phyloP scores from a whole-genome alignment of 2,113 vertebrate species.

The Tragelaphus buxtoni region DNA sequence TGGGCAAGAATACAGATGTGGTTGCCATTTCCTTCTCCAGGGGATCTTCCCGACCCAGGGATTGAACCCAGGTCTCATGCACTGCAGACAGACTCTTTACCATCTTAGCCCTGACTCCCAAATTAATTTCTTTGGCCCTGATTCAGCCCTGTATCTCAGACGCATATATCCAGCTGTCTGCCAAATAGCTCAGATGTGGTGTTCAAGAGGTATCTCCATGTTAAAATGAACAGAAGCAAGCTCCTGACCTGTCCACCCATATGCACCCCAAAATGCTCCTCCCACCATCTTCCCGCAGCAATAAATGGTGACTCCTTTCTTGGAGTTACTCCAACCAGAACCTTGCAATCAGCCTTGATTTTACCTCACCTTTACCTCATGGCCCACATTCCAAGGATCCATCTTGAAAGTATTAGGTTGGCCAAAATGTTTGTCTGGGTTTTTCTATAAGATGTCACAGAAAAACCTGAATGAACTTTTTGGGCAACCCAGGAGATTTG shows the following conservation, averaged over 20 bases:
- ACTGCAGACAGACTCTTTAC: neutral
- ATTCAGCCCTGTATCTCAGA: slow-evolving; percentile 29
- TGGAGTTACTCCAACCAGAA: neutral
- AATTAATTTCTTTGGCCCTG: slow-evolving; percentile 26
- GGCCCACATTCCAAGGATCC: neutral
- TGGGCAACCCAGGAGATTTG: neutral
- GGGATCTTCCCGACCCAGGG: neutral
- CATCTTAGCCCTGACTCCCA: neutral
- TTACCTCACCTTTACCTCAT: fast-evolving
- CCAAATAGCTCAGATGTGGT: neutral
- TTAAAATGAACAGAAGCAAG: neutral
- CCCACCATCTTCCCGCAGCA: neutral
- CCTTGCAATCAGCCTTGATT: neutral
- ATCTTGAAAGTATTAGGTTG: neutral
- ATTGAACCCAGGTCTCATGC: neutral
- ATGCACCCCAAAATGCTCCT: neutral
- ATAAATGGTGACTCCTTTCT: neutral
- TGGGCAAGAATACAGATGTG: neutral
- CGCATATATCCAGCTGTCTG: neutral
- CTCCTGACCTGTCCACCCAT: neutral
- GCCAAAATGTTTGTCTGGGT: neutral
- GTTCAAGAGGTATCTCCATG: neutral
- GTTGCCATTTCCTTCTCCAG: neutral
- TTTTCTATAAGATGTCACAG: neutral
- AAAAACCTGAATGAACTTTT: neutral